phyloP scores from a whole-genome alignment of 2,113 vertebrate species.

The Turnix velox region DNA sequence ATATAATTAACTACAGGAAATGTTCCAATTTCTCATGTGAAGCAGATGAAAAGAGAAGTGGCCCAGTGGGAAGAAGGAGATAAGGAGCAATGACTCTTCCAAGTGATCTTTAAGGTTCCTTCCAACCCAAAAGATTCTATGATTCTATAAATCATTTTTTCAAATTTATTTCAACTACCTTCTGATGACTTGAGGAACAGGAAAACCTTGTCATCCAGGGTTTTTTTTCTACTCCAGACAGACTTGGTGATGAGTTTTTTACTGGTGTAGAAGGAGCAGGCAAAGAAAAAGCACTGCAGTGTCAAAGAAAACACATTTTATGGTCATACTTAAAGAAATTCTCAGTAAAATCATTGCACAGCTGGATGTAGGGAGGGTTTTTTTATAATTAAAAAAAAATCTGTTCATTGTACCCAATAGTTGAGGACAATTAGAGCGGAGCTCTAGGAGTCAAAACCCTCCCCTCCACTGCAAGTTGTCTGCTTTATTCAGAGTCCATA shows the following conservation, averaged over 20 bases:
- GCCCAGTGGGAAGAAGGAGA: neutral
- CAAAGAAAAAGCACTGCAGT: neutral
- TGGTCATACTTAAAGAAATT: neutral
- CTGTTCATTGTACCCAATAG: neutral
- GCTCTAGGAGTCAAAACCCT: neutral
- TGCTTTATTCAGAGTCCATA: neutral
- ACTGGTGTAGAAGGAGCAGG: neutral
- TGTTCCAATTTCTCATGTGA: neutral
- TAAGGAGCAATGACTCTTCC: neutral
- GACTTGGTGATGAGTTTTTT: neutral
- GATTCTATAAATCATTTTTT: neutral
- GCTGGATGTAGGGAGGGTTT: fast-evolving
- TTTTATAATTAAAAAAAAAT: neutral
- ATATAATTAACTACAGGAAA: neutral
- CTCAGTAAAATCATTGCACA: neutral
- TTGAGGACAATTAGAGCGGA: neutral
- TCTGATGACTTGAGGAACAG: neutral
- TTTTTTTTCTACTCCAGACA: neutral
- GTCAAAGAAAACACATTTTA: neutral
- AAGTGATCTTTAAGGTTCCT: no score
- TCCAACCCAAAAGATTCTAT: no score
- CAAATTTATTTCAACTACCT: neutral
- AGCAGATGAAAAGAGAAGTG: neutral
- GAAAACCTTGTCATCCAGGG: neutral
- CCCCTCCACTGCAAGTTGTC: neutral